A percentile compares a stretch with the other conserved stretches of the same genome.
Conservation (phyloP, 2,888 invertebrate species). For the Lasiommata megera region DNA sequence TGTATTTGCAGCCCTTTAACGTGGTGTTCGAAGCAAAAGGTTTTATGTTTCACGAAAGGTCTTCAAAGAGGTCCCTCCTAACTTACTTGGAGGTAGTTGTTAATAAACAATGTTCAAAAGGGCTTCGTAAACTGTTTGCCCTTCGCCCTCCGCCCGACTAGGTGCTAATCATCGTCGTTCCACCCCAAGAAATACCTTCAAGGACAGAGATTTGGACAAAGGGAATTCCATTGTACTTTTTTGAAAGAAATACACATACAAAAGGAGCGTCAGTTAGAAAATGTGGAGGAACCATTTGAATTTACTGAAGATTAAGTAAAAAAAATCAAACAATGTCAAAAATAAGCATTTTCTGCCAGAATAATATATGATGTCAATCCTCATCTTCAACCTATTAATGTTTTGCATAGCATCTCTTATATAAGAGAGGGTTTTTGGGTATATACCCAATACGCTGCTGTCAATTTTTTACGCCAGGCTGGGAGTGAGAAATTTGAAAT, state of each 20-base stretch:
- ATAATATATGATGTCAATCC: too few species aligned
- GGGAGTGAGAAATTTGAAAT: too few species aligned
- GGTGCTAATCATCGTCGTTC: constrained; percentile 11
- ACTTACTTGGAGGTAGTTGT: constrained; percentile 19
- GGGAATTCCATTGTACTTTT: neutral
- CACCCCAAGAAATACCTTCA: neutral
- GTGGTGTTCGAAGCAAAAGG: neutral
- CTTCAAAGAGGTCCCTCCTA: constrained; percentile 18
- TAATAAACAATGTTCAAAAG: constrained; percentile 27
- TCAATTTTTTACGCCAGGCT: too few species aligned
- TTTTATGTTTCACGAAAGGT: constrained; percentile 10
- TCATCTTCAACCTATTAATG: too few species aligned
- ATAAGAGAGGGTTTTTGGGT: too few species aligned
- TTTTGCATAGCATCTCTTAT: too few species aligned
- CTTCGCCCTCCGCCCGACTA: constrained; percentile 12
- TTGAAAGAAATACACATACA: neutral
- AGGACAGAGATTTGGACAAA: neutral
- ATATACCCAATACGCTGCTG: too few species aligned
- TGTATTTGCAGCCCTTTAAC: neutral
- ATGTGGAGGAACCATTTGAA: too few species aligned
- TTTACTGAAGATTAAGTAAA: too few species aligned
- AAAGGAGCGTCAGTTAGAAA: neutral
- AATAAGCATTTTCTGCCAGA: too few species aligned
- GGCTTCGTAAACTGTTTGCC: constrained; percentile 13
- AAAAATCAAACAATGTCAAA: too few species aligned